A percentile compares a stretch with the other conserved stretches of the same genome.
phyloP scores from a whole-genome alignment of 2,888 invertebrate genomes.

The Lepidonotus clava region DNA sequence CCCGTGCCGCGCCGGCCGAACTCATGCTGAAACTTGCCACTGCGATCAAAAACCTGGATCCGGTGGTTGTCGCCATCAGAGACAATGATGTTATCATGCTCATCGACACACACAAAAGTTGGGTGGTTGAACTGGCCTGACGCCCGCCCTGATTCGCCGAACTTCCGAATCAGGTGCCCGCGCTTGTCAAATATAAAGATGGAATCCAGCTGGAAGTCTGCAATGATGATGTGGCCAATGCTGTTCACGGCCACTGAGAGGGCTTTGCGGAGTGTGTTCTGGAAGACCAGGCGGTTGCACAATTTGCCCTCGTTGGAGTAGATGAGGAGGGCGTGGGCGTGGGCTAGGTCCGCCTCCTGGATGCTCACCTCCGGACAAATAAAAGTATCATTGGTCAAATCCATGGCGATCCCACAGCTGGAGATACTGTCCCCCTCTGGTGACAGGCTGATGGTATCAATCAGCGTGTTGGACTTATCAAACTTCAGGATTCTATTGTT shows the following conservation, averaged over 20 bases:
- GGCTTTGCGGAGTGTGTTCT: constrained; percentile 57
- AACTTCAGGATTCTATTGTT: constrained; percentile 64
- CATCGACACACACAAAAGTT: constrained; percentile 64
- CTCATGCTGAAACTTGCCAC: constrained; percentile 60
- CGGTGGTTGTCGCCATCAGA: constrained; percentile 64
- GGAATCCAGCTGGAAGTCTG: constrained; percentile 62
- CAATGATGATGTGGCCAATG: constrained; percentile 61
- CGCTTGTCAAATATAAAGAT: constrained; percentile 61
- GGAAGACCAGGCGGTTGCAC: constrained; percentile 42
- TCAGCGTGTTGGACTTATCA: constrained; percentile 42
- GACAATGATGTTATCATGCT: constrained; percentile 62
- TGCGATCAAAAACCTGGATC: constrained; percentile 62
- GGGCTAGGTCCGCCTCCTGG: constrained; percentile 60
- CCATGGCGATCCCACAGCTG: constrained; percentile 63
- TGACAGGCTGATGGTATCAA: constrained; percentile 58
- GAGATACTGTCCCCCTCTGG: constrained; percentile 58
- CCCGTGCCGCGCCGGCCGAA: constrained; percentile 62
- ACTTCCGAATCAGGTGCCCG: constrained; percentile 59
- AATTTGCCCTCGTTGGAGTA: constrained; percentile 60
- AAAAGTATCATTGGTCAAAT: constrained; percentile 56
- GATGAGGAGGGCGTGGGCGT: constrained; percentile 59
- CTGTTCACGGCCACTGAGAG: constrained; percentile 64
- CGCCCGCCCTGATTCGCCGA: constrained; percentile 61
- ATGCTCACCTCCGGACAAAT: constrained; percentile 65
- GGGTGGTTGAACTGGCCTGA: constrained; percentile 64